Base-by-base conservation (phyloP, 2,888 invertebrate genomes). In the Tetragnatha montana region DNA sequence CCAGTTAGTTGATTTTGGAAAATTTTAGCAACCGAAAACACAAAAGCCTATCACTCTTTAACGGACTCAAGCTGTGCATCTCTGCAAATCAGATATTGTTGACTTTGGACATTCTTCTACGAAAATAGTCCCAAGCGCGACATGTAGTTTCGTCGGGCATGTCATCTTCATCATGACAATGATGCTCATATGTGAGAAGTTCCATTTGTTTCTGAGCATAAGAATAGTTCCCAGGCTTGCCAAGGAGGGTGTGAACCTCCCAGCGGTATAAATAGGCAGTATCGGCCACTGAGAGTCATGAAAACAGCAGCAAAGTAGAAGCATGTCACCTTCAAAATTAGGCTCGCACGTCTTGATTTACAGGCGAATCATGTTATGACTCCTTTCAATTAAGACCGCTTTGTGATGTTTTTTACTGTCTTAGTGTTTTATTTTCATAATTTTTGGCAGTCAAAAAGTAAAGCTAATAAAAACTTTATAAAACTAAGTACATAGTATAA, bases 161-260 rank as follows among this genome's bases (percentile, higher is more conserved):
- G 88, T 88, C 84, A 81, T 80, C 70, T 78, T 78, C n/a, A 76
- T 87, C 75, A 47, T n/a, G 79, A 84, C 88, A 89, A 84, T 89
- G 75, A 80, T 84, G 80, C 50, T 79, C 88, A 76, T 83, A 83
- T 47, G 19, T 76, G 88, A 88, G 83, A 68, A 69, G 73, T 71
- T 73, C 88, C 88, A 82, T 88, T 88, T 88, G 88, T 83, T 79
- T 71, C 68, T n/a, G 69, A 70, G 83, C 69, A 47, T 81, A 89
- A 89, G 88, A 89, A 89, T 84, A 84, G 82, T 73, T 17, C 50
- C 14, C 51, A 22, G 69, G 19, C 35, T 68, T 60, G 78, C 78
- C 78, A 81, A 82, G 82, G 60, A 88, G 78, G 68, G 79, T 88
- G 76, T 82, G 82, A 88, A 89, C 75, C 75, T 83, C 79, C 70